phyloP scores from a whole-genome alignment of 1,140 invertebrate species.

The Meteorus sp. region DNA sequence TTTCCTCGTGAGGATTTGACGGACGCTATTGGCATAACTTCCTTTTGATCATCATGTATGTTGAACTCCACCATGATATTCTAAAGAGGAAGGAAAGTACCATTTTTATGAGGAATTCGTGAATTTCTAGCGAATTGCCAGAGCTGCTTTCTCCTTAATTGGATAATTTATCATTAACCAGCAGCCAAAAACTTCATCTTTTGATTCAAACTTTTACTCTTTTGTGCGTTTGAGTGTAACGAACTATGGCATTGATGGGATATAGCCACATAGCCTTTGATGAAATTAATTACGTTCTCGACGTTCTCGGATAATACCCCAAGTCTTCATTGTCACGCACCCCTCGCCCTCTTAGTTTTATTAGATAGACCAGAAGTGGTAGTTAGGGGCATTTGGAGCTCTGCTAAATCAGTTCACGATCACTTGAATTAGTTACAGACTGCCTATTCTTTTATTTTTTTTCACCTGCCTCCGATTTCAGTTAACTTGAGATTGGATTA shows the following conservation, averaged over 20 bases:
- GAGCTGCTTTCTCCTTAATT: too few species aligned
- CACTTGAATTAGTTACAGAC: neutral
- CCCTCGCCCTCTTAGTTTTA: neutral
- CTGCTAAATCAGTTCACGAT: neutral
- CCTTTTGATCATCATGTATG: too few species aligned
- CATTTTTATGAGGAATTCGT: too few species aligned
- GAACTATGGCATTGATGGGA: too few species aligned
- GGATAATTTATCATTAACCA: too few species aligned
- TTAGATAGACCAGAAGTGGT: neutral
- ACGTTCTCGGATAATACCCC: neutral
- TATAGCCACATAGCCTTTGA: conserved; percentile 44
- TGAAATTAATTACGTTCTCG: conserved; percentile 47
- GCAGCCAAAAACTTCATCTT: neutral
- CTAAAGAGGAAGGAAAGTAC: too few species aligned
- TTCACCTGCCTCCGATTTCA: neutral
- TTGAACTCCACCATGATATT: too few species aligned
- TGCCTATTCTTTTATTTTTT: neutral
- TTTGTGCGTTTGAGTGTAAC: conserved; percentile 34
- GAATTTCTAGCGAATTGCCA: too few species aligned
- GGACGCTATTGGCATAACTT: too few species aligned
- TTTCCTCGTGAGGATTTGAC: too few species aligned
- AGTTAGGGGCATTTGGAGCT: neutral
- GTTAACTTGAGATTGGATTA: neutral
- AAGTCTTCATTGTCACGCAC: neutral
- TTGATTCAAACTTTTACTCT: neutral